phyloP scores from a whole-genome alignment of 1,140 invertebrate genomes.

The Zophobas atratus region DNA sequence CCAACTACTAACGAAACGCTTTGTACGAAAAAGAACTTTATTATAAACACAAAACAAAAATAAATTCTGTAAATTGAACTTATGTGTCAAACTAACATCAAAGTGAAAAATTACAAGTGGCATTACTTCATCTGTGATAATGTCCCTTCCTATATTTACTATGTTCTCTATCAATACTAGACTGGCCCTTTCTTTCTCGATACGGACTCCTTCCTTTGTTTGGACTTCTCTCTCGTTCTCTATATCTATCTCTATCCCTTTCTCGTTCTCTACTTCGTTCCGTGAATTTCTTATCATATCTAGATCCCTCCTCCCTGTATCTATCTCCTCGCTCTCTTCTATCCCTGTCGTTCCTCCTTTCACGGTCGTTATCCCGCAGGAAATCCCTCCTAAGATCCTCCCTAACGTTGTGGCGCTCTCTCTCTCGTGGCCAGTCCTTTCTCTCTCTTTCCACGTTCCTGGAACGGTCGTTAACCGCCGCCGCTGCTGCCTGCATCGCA shows the following conservation, averaged over 20 bases:
- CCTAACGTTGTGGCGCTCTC: constrained; percentile 51
- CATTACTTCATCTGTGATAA: constrained; percentile 14
- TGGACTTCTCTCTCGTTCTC: constrained; percentile 48
- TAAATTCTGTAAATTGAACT: constrained; percentile 38
- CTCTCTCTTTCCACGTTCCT: constrained; percentile 52
- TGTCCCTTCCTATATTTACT: constrained; percentile 22
- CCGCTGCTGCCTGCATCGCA: constrained; percentile 54
- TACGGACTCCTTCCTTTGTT: constrained; percentile 12
- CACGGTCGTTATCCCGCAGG: constrained; percentile 59
- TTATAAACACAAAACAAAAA: constrained; percentile 36
- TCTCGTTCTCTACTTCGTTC: constrained; percentile 50
- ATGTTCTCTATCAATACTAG: constrained; percentile 1
- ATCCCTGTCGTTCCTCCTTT: constrained; percentile 48
- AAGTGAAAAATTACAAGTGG: background rate
- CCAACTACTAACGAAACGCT: background rate
- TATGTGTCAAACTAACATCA: constrained; percentile 21
- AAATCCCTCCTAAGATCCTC: constrained; percentile 60
- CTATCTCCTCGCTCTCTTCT: constrained; percentile 31
- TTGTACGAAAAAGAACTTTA: constrained; percentile 30
- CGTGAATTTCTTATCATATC: constrained; percentile 51
- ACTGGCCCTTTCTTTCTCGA: background rate
- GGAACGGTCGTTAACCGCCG: constrained; percentile 46
- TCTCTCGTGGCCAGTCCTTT: constrained; percentile 49
- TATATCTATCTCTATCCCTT: constrained; percentile 40
- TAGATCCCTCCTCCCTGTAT: constrained; percentile 46